Evolutionary conservation across 2,888 invertebrate genomes (phyloP).

Genomic region (Harpalus rufipes): DNA sequence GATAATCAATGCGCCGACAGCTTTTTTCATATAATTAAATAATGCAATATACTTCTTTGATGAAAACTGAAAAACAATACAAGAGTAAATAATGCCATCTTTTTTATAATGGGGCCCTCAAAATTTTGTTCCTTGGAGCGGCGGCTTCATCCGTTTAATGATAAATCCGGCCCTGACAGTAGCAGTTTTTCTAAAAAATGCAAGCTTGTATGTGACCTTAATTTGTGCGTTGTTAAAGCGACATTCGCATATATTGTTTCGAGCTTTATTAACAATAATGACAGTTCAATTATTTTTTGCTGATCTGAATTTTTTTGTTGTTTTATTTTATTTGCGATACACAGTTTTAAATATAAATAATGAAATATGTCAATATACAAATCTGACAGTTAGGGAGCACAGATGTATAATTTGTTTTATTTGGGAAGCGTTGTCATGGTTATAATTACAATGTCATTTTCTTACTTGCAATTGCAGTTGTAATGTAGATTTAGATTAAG

Average conservation of each 20-base stretch:
- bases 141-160: no score
- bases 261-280: slow-evolving; percentile 36
- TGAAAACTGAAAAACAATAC: no score
- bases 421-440: slow-evolving; percentile 20
- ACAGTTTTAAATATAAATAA: slow-evolving; percentile 25
- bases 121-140: no score
- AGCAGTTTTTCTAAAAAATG: no score
- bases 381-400: slow-evolving; percentile 7
- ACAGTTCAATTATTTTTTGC: slow-evolving; percentile 37
- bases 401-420: slow-evolving; percentile 29
- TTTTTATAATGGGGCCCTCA: no score
- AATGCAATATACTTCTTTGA: no score
- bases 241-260: not conserved
- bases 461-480: slow-evolving; percentile 7
- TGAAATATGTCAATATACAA: slow-evolving; percentile 34
- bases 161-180: not conserved
- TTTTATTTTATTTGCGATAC: slow-evolving; percentile 10
- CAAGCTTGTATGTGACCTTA: not conserved
- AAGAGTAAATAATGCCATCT: no score
- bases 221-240: not conserved
- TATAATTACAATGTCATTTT: slow-evolving; percentile 29
- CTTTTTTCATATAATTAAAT: no score
- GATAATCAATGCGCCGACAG: no score
- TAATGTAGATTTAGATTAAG: not conserved
- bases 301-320: slow-evolving; percentile 9